These are phyloP conservation scores for Clarias gariepinus DNA, from an alignment of 2,113 vertebrate species.

Conservation along the genomic window DNA sequence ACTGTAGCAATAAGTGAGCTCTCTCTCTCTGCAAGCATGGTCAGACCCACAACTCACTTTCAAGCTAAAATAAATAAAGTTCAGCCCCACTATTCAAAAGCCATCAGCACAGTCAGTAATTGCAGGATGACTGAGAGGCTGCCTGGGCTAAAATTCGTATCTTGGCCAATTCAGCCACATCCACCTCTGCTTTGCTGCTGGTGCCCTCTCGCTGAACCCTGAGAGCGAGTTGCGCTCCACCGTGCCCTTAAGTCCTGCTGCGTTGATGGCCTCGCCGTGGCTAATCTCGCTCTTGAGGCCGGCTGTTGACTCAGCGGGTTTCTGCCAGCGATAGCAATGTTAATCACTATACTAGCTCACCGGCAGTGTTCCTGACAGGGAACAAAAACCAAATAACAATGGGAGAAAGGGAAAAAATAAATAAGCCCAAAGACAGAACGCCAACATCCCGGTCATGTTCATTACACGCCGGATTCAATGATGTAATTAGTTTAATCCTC, in stretches of 20 bases:
- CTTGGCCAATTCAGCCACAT: constrained; percentile 60
- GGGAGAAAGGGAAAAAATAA: constrained; percentile 40
- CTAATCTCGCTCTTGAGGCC: constrained; percentile 58
- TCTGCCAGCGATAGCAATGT: constrained; percentile 52
- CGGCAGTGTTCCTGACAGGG: constrained; percentile 24
- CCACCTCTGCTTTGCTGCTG: constrained; percentile 76
- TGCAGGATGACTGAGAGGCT: constrained; percentile 74
- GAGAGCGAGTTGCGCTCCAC: constrained; percentile 62
- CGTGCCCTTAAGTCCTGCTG: constrained; percentile 37
- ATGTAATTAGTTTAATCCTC: constrained; percentile 78
- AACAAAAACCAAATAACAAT: constrained; percentile 4
- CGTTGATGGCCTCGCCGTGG: constrained; percentile 41
- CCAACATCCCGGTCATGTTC: constrained; percentile 54
- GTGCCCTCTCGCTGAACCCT: constrained; percentile 72
- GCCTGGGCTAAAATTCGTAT: constrained; percentile 70
- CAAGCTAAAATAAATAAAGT: constrained; percentile 64
- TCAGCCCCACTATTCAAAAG: constrained; percentile 71
- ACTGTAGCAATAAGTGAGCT: constrained; percentile 1
- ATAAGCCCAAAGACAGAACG: constrained; percentile 54
- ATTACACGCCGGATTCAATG: constrained; percentile 40
- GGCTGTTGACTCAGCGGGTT: constrained; percentile 62
- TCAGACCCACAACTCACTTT: constrained; percentile 66
- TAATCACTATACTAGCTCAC: constrained; percentile 57
- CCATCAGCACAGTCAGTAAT: constrained; percentile 74
- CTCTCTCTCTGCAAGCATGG: constrained; percentile 2